Evolutionary conservation across 2,888 invertebrate genomes (phyloP).

Genomic region (Biston betularia): DNA sequence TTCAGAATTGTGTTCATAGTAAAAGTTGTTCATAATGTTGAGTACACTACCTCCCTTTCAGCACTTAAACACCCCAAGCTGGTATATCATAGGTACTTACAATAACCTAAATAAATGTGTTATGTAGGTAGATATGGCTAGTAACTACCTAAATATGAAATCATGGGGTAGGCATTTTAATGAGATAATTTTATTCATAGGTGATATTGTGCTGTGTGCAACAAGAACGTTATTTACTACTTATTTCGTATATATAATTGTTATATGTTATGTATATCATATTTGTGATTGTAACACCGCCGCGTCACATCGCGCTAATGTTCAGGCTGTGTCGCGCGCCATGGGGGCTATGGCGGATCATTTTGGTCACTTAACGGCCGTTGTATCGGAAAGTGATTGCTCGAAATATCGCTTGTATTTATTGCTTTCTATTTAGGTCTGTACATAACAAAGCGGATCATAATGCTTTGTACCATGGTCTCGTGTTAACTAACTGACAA

Average conservation of each 20-base stretch:
- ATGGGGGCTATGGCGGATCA: slow-evolving; percentile 71
- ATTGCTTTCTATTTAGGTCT: slow-evolving; percentile 43
- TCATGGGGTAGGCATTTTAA: too few species aligned
- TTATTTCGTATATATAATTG: neutral
- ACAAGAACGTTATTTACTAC: neutral
- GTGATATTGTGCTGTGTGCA: too few species aligned
- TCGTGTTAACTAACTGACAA: too few species aligned
- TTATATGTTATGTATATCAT: neutral
- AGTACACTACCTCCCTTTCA: too few species aligned
- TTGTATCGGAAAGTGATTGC: slow-evolving; percentile 68
- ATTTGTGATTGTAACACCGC: slow-evolving; percentile 67
- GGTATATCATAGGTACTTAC: too few species aligned
- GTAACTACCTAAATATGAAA: too few species aligned
- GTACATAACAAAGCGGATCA: slow-evolving; percentile 15
- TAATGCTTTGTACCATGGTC: slow-evolving; percentile 11
- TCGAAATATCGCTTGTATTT: slow-evolving; percentile 45
- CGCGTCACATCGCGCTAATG: slow-evolving; percentile 71
- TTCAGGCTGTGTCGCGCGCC: slow-evolving; percentile 71
- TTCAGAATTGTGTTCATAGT: too few species aligned
- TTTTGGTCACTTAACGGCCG: slow-evolving; percentile 74
- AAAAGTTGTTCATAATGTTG: too few species aligned
- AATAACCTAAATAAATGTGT: too few species aligned
- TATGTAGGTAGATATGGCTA: too few species aligned
- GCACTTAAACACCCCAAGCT: too few species aligned
- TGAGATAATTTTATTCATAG: too few species aligned